Evolutionary conservation across 2,888 invertebrate genomes (phyloP), one percentile per base, ranked within the genome.

Genomic region (Drosophila subquinaria): DNA sequence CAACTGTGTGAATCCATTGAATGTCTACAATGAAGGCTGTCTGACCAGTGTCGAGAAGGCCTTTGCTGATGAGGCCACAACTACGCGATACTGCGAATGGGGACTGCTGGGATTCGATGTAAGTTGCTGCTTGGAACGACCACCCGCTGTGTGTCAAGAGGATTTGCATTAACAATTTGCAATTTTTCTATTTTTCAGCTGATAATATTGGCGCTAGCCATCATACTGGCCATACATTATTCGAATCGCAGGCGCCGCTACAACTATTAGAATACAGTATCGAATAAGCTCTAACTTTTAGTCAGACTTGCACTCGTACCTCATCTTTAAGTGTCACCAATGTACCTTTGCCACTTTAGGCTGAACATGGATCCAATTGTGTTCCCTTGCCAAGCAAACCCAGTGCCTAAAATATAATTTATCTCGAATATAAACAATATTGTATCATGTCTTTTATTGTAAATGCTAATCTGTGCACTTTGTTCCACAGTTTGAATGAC

Each of bases 171-270:
- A 17, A 52, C 43, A 47, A 43, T 23, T n/a, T 40, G 2, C 10
- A 23, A 23, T 38, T 52, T 36, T 13, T 62, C 11, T 23, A 33
- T 43, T 73, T 73, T 79, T 0, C 59, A 91, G 91, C 15, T 83
- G 42, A 61, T 88, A 9, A 83, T 91, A 42, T 73, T 91, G 15
- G 61, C 77, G 11, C 42, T 91, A 63, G 90, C 91, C 40, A 52
- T 79, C 20, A 71, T 90, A 27, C 69, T 91, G 53, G 91, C 91
- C 66, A 81, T 90, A 67, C 91, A 91, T 59, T 91, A 90, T 38
- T 79, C 85, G n/a, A 91, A 91, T 76, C 91, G 88, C 42, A 76
- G 68, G 30, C 86, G 91, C 17, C 88, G 91, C 57, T 90, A 78
- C 64, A 90, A 88, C 71, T 91, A 91, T 75, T 91, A 77, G 71